These are phyloP conservation scores for Xestia xanthographa DNA, from an alignment of 2,888 invertebrate species.

Conservation along the genomic window DNA sequence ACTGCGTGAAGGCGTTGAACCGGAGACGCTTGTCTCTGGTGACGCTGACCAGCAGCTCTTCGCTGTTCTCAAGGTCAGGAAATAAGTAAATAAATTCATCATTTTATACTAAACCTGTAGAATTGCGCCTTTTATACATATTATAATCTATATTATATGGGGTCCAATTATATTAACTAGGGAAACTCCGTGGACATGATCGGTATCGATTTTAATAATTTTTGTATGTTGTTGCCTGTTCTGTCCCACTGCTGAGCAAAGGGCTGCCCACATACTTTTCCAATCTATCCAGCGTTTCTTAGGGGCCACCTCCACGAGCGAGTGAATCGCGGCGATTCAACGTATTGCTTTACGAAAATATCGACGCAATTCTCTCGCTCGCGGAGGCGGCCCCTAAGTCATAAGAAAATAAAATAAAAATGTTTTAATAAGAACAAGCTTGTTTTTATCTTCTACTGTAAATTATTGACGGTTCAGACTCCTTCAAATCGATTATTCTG, in stretches of 20 bases:
- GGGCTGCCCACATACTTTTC: not conserved
- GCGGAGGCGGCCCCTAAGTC: too few species aligned
- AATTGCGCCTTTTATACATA: not conserved
- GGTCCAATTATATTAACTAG: not conserved
- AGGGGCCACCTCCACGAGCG: too few species aligned
- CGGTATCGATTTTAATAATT: not conserved
- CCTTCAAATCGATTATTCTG: not conserved
- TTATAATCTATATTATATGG: not conserved
- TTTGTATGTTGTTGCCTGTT: not conserved
- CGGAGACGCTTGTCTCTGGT: constrained; percentile 92
- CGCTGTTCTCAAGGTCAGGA: constrained; percentile 93
- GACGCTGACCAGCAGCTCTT: constrained; percentile 95
- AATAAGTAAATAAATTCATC: constrained; percentile 34
- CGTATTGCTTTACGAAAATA: too few species aligned
- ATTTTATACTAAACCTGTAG: constrained; percentile 2
- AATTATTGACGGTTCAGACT: not conserved
- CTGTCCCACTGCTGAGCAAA: not conserved
- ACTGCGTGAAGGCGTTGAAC: constrained; percentile 92
- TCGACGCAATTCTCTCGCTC: too few species aligned
- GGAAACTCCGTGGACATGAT: not conserved
- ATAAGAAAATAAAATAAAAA: too few species aligned
- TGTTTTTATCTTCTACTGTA: not conserved
- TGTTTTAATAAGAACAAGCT: too few species aligned
- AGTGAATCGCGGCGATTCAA: too few species aligned
- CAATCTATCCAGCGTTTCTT: too few species aligned